Evolutionary conservation across 2,797 vertebrate species (phyloP), one percentile per base, ranked within the genome.

Genomic region (Hephaestus fuliginosus): DNA sequence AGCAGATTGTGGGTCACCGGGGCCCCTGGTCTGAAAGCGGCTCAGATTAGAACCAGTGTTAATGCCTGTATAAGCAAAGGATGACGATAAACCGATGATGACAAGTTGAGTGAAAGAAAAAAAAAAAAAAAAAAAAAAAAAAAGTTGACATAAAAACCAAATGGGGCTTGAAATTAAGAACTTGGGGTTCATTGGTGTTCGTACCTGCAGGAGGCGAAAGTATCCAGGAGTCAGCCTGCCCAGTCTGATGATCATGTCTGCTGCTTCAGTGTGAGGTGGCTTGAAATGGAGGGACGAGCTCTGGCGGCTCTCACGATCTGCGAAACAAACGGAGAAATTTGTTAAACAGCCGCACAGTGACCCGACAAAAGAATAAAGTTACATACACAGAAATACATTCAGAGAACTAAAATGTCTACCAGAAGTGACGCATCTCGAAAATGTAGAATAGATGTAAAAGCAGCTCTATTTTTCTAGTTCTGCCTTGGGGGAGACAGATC

Each of bases 181-280:
- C 10, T 30, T 2, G 30, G 53, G 7, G 30, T 36, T 28, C 7
- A 14, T n/a, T 36, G 0, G 2, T 8, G 33, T 1, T 15, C 67
- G 7, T 83, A 99, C 97, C 96, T 99, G 97, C 51, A 98, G 95
- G 76, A 98, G 96, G 33, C 97, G 96, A 85, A 98, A 99, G 63
- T 99, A 99, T 65, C 97, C 97, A 5, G 98, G 98, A 7, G 98
- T 98, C 83, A 99, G 93, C 68, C 96, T 94, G 44, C 95, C 96
- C 81, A 98, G 97, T 77, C 96, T 95, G 95, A 98, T 98, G 92
- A 96, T 96, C 96, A 97, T 96, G 69, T 82, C 78, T 88, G 81
- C 44, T 17, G 80, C 20, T 79, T 70, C 39, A 39, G 33, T 58
- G 49, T 28, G 61, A 55, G 55, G 33, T 66, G 55, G 28, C 15